Evolutionary conservation across 2,113 vertebrate species (phyloP).

Genomic region (Atherinomorus stipes): DNA sequence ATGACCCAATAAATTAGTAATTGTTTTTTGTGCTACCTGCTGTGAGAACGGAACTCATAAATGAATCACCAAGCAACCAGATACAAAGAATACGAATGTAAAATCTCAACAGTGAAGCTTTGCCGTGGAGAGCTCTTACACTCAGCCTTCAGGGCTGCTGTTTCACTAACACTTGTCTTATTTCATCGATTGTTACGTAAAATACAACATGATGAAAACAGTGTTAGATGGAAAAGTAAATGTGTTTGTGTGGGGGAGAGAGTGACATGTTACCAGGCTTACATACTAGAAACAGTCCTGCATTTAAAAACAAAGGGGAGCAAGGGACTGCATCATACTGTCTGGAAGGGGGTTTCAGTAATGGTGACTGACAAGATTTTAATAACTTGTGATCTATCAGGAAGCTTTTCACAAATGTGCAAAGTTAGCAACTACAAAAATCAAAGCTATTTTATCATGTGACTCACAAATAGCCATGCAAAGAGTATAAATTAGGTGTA

Average conservation of each 20-base stretch:
- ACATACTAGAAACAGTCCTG: neutral
- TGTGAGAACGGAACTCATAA: constrained; percentile 70
- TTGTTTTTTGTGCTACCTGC: neutral
- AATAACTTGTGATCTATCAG: neutral
- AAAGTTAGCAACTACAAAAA: neutral
- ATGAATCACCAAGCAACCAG: constrained; percentile 40
- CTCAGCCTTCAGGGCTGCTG: constrained; percentile 26
- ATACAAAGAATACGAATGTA: constrained; percentile 58
- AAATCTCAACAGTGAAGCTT: constrained; percentile 48
- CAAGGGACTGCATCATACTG: neutral
- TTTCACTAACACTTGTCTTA: constrained; percentile 32
- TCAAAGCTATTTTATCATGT: neutral
- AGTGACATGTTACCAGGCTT: neutral
- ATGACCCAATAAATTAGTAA: neutral
- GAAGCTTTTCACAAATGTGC: neutral
- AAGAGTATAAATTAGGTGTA: neutral
- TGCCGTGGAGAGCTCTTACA: constrained; percentile 36
- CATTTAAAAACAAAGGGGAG: neutral
- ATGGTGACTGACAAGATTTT: neutral
- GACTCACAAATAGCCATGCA: neutral
- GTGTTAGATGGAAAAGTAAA: constrained; percentile 7
- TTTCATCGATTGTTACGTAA: constrained; percentile 51
- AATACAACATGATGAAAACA: constrained; percentile 17
- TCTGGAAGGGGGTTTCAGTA: neutral
- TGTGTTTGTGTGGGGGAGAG: neutral